Evolutionary conservation across 2,888 invertebrate genomes (phyloP).

Genomic region (Chaitophorus viminalis): DNA sequence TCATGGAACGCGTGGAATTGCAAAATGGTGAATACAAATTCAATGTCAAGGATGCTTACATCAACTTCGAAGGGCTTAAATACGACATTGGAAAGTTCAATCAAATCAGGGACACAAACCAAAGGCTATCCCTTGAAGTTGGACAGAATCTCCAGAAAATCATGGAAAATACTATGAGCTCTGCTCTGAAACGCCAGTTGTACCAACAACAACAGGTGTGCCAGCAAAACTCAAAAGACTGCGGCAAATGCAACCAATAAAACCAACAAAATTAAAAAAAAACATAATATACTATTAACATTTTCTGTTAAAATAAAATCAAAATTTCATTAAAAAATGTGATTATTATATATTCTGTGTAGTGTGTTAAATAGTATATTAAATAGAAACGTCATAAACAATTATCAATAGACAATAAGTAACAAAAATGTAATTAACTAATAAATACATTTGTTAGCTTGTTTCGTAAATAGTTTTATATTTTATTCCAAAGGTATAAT

Average conservation of each 20-base stretch:
- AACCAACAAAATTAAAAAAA: neutral
- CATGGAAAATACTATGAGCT: conserved; percentile 39
- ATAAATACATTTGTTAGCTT: neutral
- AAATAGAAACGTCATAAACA: neutral
- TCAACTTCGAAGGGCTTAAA: conserved; percentile 19
- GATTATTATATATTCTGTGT: neutral
- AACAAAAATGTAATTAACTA: neutral
- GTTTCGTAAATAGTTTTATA: neutral
- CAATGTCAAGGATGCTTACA: conserved; percentile 15
- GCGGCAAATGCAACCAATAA: neutral
- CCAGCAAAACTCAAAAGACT: neutral
- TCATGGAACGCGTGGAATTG: conserved; percentile 21
- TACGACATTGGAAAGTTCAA: conserved; percentile 31
- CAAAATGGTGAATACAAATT: conserved; percentile 22
- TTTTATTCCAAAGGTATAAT: too few relatives aligned
- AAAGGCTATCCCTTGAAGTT: conserved; percentile 15
- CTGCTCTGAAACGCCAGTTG: conserved; percentile 36
- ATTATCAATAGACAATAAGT: too few relatives aligned
- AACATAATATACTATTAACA: neutral
- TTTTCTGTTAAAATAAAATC: neutral
- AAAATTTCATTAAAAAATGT: neutral
- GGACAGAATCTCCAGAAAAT: conserved; percentile 29
- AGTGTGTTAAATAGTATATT: too few relatives aligned
- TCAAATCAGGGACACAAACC: neutral
- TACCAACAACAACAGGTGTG: conserved; percentile 45